Percentiles rank a stretch among this genome's conserved stretches.
Evolutionary conservation across 35 echinoderm and acorn worm genomes (phyloP).

Genomic region (Apostichopus parvimensis): DNA sequence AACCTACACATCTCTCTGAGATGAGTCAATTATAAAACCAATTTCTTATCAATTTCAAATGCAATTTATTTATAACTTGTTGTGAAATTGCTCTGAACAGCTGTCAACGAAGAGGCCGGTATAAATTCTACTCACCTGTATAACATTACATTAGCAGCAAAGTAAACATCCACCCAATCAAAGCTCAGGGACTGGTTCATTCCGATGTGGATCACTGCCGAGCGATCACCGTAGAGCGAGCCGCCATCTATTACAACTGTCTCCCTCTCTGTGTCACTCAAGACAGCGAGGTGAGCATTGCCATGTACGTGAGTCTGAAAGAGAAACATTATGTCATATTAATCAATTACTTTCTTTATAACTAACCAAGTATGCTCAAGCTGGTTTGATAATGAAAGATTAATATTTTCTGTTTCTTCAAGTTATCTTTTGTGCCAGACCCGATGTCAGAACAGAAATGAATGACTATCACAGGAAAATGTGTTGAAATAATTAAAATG

Average conservation of each 20-base stretch:
- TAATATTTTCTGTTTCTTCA: no score
- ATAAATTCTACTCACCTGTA: constrained; percentile 61
- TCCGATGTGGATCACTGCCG: constrained; percentile 80
- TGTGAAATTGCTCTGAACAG: neutral
- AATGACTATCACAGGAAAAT: neutral
- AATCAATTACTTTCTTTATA: no score
- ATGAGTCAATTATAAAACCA: no score
- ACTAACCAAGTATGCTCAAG: no score
- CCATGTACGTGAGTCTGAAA: constrained; percentile 74
- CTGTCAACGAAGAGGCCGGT: neutral
- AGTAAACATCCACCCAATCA: constrained; percentile 82
- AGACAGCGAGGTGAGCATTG: constrained; percentile 78
- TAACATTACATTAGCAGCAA: constrained; percentile 76
- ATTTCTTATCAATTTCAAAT: no score
- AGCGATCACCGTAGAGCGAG: constrained; percentile 73
- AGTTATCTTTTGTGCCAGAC: no score
- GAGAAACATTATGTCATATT: neutral
- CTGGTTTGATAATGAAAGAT: no score
- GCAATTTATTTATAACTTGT: no score
- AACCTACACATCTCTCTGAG: no score
- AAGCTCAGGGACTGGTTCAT: constrained; percentile 73
- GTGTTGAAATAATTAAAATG: neutral
- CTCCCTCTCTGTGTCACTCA: constrained; percentile 69
- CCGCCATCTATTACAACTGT: constrained; percentile 56
- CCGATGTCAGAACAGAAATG: neutral